Percentiles rank a stretch among this genome's conserved stretches.
These are phyloP conservation scores for Ariopsis seemanni DNA, from an alignment of 2,113 vertebrate species.

Conservation along the genomic window DNA sequence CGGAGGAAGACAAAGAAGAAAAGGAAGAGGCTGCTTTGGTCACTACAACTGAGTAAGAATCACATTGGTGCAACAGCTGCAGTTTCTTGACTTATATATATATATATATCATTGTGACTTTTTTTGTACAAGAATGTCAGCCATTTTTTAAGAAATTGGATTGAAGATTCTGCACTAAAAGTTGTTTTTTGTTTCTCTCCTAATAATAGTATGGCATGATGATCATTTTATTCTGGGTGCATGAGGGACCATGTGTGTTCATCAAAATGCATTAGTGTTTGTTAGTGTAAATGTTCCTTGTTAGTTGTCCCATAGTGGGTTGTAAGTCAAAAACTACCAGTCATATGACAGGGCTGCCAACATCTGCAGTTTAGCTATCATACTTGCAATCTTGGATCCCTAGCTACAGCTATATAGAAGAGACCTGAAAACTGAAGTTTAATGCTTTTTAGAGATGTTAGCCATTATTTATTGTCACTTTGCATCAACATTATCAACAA, in stretches of 20 bases:
- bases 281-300: neutral
- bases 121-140: neutral
- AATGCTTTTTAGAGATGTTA: neutral
- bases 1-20: conserved; percentile 36
- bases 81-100: too few species aligned
- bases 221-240: neutral
- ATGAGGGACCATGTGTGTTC: neutral
- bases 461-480: neutral
- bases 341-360: neutral
- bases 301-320: neutral
- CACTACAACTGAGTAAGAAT: conserved; percentile 67
- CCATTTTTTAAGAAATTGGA: neutral
- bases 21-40: conserved; percentile 46
- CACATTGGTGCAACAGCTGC: neutral
- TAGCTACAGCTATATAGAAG: neutral
- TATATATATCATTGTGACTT: too few species aligned
- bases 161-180: neutral
- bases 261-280: neutral
- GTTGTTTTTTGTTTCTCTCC: neutral
- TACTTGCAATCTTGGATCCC: neutral
- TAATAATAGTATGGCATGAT: neutral
- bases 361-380: neutral
- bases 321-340: neutral
- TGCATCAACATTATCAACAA: neutral
- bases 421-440: neutral